A percentile compares a stretch with the other conserved stretches of the same genome.
phyloP scores from a whole-genome alignment of 2,797 vertebrate genomes.

The Peromyscus nudipes region DNA sequence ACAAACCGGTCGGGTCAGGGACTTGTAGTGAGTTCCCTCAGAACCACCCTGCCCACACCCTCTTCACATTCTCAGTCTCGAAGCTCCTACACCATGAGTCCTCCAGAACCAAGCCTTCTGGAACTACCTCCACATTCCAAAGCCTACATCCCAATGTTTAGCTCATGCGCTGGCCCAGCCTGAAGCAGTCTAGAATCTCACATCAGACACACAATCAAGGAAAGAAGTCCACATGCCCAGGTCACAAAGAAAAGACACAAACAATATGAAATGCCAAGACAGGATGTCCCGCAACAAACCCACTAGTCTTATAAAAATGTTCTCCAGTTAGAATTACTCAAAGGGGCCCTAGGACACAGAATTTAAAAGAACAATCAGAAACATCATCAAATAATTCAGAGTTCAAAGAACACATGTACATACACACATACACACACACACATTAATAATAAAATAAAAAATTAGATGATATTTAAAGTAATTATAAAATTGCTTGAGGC shows the following conservation, averaged over 20 bases:
- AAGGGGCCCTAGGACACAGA: background rate
- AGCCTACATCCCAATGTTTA: background rate
- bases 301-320: background rate
- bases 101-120: background rate
- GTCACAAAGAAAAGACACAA: background rate
- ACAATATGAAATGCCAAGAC: background rate
- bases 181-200: background rate
- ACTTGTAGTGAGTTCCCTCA: background rate
- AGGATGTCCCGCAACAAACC: background rate
- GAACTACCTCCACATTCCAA: background rate
- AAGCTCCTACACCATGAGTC: background rate
- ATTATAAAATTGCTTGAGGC: background rate
- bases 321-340: no score
- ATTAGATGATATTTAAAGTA: background rate
- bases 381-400: background rate
- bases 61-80: background rate
- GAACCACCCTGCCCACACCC: background rate
- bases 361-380: background rate
- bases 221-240: background rate
- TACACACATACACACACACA: background rate
- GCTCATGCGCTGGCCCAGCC: background rate
- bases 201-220: background rate
- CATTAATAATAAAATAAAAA: background rate
- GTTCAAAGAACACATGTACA: background rate
- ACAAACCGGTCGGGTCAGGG: no score